These are phyloP conservation scores for Drosophila simulans DNA, from an alignment of 1,140 invertebrate genomes.

Conservation along the genomic window DNA sequence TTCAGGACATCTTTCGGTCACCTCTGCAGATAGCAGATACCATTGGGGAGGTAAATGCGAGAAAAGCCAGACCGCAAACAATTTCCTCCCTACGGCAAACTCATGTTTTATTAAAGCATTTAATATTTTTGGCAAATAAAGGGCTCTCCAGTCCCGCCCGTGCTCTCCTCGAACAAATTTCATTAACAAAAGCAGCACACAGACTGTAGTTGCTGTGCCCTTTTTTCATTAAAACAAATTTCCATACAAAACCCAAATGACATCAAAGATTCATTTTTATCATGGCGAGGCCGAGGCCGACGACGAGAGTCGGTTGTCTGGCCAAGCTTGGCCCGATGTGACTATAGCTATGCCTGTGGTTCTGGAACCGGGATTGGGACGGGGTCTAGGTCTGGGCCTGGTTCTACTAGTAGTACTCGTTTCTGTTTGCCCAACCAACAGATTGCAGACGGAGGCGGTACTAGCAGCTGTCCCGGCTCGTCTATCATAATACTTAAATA, in stretches of 20 bases:
- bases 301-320: conserved; percentile 37
- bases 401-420: conserved; percentile 20
- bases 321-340: conserved; percentile 14
- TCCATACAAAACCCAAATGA: conserved; percentile 77
- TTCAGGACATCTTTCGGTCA: conserved; percentile 45
- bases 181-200: conserved; percentile 66
- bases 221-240: conserved; percentile 78
- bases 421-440: conserved; percentile 60
- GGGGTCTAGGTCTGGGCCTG: conserved; percentile 14
- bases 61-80: conserved; percentile 13
- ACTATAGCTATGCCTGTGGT: conserved; percentile 5
- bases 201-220: conserved; percentile 48
- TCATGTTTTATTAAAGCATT: conserved; percentile 72
- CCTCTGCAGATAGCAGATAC: neutral
- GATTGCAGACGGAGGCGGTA: conserved; percentile 37
- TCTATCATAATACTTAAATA: conserved; percentile 79
- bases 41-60: neutral
- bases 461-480: conserved; percentile 49
- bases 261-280: conserved; percentile 82
- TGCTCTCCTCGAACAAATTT: conserved; percentile 51
- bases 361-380: conserved; percentile 2
- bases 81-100: conserved; percentile 10
- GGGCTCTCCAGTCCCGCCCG: conserved; percentile 1
- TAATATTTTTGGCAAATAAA: conserved; percentile 79
- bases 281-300: conserved; percentile 52